Percentiles rank a stretch among this genome's conserved stretches.
Conservation (phyloP, 2,113 vertebrate species). For the Mobula birostris region DNA sequence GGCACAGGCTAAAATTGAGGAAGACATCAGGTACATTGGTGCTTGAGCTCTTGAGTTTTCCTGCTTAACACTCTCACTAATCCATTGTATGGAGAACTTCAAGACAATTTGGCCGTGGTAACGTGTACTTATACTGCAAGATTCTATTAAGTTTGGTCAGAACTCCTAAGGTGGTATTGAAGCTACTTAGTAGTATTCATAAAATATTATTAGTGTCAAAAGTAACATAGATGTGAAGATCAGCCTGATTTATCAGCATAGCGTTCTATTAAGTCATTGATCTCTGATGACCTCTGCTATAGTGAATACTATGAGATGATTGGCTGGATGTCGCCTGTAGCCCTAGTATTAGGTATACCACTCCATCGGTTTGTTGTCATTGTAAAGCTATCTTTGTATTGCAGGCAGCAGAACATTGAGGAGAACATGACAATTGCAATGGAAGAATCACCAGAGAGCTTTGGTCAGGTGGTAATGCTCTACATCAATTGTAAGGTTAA, state of each 20-base stretch:
- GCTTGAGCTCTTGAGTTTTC: neutral
- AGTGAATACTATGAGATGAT: neutral
- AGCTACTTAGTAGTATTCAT: neutral
- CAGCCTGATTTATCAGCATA: neutral
- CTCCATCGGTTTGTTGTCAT: neutral
- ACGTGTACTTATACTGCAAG: neutral
- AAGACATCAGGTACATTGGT: slow-evolving; percentile 81
- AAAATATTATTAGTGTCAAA: neutral
- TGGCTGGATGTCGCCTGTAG: neutral
- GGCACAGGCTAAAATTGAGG: slow-evolving; percentile 97
- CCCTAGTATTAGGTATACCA: neutral
- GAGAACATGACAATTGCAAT: slow-evolving; percentile 99
- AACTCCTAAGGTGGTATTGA: neutral
- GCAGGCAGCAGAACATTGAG: slow-evolving; percentile 95
- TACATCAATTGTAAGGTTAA: slow-evolving; percentile 99
- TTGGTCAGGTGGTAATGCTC: slow-evolving; percentile 98
- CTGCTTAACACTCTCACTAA: neutral
- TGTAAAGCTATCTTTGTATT: slow-evolving; percentile 39
- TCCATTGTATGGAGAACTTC: neutral
- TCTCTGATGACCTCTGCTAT: neutral
- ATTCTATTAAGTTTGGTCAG: neutral
- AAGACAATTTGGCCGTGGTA: neutral
- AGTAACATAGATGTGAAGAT: neutral
- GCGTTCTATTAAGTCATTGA: neutral
- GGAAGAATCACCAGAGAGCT: slow-evolving; percentile 97